Evolutionary conservation across 2,113 vertebrate species (phyloP), one percentile per base, ranked within the genome.

Genomic region (Mustela lutreola): DNA sequence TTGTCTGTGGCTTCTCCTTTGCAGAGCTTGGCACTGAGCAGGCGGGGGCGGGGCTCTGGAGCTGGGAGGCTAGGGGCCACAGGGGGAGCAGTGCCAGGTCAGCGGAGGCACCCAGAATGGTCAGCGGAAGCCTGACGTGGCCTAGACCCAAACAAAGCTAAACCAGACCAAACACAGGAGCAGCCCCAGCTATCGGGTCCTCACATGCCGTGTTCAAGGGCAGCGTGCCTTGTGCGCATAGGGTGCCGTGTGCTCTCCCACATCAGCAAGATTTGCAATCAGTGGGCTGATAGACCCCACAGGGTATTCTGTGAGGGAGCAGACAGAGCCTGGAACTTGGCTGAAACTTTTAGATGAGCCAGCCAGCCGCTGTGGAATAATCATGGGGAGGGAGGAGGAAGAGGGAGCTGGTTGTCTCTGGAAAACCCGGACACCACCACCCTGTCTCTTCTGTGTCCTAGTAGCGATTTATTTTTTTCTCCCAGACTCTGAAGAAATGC

Each of bases 81-180:
- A 0, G 10, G n/a, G 84, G 87, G 89, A 80, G 71, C 53, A 3
- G 12, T 75, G 11, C 0, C 65, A 93, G 84, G 96, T 87, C 97
- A 65, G 86, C 24, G 0, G 24, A 0, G 0, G 26, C 39, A 31
- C 75, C 88, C 91, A 45, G 75, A 11, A 10, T 79, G 89, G 89
- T 19, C 85, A 89, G 86, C 36, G 71, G 39, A 33, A 71, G 78
- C 85, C 60, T 80, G 42, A 76, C 53, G 39, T 5, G 12, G 80
- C 89, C 8, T 94, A 96, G 91, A 97, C 98, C 97, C 97, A 98
- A 98, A 98, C 98, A 98, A 96, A 97, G 56, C 78, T 7, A 33
- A 88, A 4, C 70, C 95, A 98, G 98, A 98, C 97, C 97, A 98
- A 98, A 98, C 97, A 98, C 79, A 79, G 95, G 75, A 39, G 81